phyloP scores from a whole-genome alignment of 2,888 invertebrate species.

The Limnephilus lunatus region DNA sequence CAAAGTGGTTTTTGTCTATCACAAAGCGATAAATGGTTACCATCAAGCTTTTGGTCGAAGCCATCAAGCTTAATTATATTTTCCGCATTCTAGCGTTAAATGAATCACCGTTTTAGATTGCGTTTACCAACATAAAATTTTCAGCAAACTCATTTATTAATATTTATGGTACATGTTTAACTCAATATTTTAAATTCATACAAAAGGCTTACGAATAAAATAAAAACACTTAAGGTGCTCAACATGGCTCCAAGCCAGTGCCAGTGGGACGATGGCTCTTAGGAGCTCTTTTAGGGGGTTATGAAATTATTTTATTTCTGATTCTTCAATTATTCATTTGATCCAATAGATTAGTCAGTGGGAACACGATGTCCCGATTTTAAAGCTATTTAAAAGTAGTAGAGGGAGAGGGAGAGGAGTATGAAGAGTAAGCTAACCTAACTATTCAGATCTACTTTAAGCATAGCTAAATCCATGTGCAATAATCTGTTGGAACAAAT shows the following conservation, averaged over 20 bases:
- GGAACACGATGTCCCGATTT: not conserved
- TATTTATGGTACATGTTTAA: not conserved
- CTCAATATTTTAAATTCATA: not conserved
- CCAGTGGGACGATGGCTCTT: not conserved
- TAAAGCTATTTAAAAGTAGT: too few relatives aligned
- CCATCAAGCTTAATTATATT: conserved; percentile 21
- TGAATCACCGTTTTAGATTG: not conserved
- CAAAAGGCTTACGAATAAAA: not conserved
- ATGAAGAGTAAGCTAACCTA: too few relatives aligned
- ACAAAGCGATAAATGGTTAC: not conserved
- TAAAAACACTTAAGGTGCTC: too few relatives aligned
- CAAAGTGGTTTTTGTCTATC: conserved; percentile 15
- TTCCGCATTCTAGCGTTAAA: not conserved
- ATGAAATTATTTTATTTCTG: too few relatives aligned
- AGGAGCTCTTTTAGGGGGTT: not conserved
- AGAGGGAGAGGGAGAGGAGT: not conserved
- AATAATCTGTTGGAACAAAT: too few relatives aligned
- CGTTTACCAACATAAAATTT: not conserved
- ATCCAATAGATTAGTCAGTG: not conserved
- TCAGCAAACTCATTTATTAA: not conserved
- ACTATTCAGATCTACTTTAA: not conserved
- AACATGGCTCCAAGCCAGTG: too few relatives aligned
- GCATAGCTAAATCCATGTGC: too few relatives aligned
- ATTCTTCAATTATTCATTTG: too few relatives aligned
- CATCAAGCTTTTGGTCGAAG: too few relatives aligned